Percentiles rank a stretch among this genome's conserved stretches.
These are phyloP conservation scores for Cataglyphis albicans DNA, from an alignment of 2,888 invertebrate species.

Conservation along the genomic window DNA sequence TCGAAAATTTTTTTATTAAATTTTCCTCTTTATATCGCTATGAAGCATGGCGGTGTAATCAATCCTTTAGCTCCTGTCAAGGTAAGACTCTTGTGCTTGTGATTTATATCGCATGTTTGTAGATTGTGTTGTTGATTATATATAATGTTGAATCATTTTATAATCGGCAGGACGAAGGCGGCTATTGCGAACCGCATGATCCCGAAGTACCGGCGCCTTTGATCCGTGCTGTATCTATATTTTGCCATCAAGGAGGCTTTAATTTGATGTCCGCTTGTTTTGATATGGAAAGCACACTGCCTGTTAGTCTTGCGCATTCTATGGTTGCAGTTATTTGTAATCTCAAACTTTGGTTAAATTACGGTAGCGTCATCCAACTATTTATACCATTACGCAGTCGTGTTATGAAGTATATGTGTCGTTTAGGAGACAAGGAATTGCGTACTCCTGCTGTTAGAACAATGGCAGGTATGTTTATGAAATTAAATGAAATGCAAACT, in stretches of 20 bases:
- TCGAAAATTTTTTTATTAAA: constrained; percentile 96
- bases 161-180: constrained; percentile 90
- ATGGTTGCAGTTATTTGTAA: constrained; percentile 97
- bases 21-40: constrained; percentile 95
- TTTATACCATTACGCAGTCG: constrained; percentile 95
- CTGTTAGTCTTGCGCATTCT: constrained; percentile 95
- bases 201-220: constrained; percentile 96
- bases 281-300: constrained; percentile 92
- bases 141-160: constrained; percentile 20
- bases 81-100: constrained; percentile 71
- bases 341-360: constrained; percentile 97
- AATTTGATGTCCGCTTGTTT: constrained; percentile 95
- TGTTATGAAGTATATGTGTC: constrained; percentile 97
- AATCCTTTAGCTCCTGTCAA: constrained; percentile 85
- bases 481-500: not conserved
- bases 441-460: constrained; percentile 95
- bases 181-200: constrained; percentile 96
- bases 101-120: not conserved
- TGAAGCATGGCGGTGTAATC: constrained; percentile 91
- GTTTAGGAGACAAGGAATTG: constrained; percentile 95
- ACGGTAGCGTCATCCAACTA: constrained; percentile 94
- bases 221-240: constrained; percentile 96
- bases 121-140: not conserved
- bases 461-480: constrained; percentile 91
- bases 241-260: constrained; percentile 96